Conservation (phyloP, 2,888 invertebrate genomes). For the Orchesella flavescens region DNA sequence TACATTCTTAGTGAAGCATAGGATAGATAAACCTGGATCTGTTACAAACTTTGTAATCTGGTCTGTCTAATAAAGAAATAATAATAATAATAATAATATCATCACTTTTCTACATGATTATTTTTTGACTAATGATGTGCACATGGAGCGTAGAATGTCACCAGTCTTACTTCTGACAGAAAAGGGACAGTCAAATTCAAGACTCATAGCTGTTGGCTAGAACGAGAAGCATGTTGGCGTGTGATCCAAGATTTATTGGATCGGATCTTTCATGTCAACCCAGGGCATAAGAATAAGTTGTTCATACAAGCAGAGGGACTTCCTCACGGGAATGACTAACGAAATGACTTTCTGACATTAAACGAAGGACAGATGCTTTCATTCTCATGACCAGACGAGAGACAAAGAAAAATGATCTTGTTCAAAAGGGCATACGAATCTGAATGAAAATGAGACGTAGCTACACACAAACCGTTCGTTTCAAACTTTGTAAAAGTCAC, state of each 20-base stretch:
- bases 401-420: constrained; percentile 17
- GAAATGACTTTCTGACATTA: neutral
- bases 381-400: neutral
- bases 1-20: too few relatives aligned
- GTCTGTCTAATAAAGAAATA: too few relatives aligned
- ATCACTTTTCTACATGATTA: too few relatives aligned
- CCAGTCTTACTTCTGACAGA: neutral
- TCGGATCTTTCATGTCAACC: constrained; percentile 4
- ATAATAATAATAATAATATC: too few relatives aligned
- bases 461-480: neutral
- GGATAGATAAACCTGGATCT: too few relatives aligned
- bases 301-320: neutral
- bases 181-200: neutral
- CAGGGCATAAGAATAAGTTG: neutral
- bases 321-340: neutral
- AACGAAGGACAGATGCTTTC: neutral
- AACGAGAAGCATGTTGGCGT: neutral
- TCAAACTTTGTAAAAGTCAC: neutral
- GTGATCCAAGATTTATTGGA: constrained; percentile 17
- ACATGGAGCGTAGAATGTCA: too few relatives aligned
- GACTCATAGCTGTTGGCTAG: too few relatives aligned
- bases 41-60: too few relatives aligned
- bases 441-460: neutral
- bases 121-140: too few relatives aligned
- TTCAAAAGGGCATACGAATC: neutral